These are phyloP conservation scores for Brassicogethes aeneus DNA, from an alignment of 2,888 invertebrate species.

Conservation along the genomic window DNA sequence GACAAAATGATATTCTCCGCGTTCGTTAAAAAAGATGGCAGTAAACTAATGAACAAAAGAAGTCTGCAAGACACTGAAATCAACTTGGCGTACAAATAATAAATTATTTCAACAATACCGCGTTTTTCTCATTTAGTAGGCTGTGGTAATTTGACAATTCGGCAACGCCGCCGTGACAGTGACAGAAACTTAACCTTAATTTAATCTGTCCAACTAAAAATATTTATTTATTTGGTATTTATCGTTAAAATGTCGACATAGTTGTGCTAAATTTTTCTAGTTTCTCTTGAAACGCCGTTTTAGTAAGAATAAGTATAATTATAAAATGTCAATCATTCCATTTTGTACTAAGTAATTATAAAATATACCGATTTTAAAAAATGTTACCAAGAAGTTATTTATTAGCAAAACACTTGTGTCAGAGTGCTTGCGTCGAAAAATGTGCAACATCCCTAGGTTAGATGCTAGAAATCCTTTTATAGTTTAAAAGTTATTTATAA, in stretches of 20 bases:
- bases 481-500: background rate
- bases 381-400: slow-evolving; percentile 26
- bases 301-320: too few relatives aligned
- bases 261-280: too few relatives aligned
- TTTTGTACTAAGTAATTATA: background rate
- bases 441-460: background rate
- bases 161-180: too few relatives aligned
- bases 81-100: background rate
- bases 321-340: background rate
- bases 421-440: slow-evolving; percentile 11
- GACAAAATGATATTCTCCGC: slow-evolving; percentile 31
- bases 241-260: too few relatives aligned
- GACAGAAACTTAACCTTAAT: too few relatives aligned
- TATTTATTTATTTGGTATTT: too few relatives aligned
- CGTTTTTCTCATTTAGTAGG: background rate
- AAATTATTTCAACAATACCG: background rate
- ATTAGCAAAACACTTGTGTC: slow-evolving; percentile 23
- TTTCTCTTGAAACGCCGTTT: too few relatives aligned
- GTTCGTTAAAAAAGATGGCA: slow-evolving; percentile 21
- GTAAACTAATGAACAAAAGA: slow-evolving; percentile 21
- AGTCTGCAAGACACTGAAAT: slow-evolving; percentile 9
- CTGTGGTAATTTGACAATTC: too few relatives aligned
- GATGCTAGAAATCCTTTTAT: background rate
- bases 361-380: slow-evolving; percentile 6
- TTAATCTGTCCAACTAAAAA: too few relatives aligned